phyloP scores from a whole-genome alignment of 2,888 invertebrate genomes.

The Lasioglossum oenotherae region DNA sequence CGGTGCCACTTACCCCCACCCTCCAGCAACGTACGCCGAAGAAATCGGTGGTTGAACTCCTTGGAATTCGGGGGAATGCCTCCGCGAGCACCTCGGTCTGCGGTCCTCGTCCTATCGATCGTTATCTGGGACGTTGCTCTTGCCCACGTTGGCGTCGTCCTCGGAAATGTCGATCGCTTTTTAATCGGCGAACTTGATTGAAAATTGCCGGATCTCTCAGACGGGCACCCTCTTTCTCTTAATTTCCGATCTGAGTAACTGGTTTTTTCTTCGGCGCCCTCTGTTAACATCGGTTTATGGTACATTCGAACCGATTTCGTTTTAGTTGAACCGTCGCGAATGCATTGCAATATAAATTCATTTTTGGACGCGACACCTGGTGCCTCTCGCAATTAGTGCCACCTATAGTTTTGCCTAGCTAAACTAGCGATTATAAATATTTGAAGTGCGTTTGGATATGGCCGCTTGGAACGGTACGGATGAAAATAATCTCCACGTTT shows the following conservation, averaged over 20 bases:
- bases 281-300: background rate
- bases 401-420: background rate
- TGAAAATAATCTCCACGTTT: no score
- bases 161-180: background rate
- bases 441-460: no score
- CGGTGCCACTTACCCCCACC: slow-evolving; percentile 25
- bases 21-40: background rate
- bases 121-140: background rate
- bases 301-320: no score
- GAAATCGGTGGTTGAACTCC: slow-evolving; percentile 20
- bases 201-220: background rate
- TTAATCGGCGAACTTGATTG: background rate
- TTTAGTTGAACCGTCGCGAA: background rate
- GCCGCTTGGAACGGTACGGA: no score
- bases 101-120: background rate
- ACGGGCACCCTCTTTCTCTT: background rate
- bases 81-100: background rate
- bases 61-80: background rate
- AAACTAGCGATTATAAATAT: no score
- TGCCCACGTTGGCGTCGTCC: background rate
- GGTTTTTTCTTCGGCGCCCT: background rate
- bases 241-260: background rate
- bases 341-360: no score
- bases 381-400: background rate
- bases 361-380: no score